Percentiles rank a stretch among this genome's conserved stretches.
phyloP scores from a whole-genome alignment of 2,888 invertebrate genomes.

The Amphipyra berbera region DNA sequence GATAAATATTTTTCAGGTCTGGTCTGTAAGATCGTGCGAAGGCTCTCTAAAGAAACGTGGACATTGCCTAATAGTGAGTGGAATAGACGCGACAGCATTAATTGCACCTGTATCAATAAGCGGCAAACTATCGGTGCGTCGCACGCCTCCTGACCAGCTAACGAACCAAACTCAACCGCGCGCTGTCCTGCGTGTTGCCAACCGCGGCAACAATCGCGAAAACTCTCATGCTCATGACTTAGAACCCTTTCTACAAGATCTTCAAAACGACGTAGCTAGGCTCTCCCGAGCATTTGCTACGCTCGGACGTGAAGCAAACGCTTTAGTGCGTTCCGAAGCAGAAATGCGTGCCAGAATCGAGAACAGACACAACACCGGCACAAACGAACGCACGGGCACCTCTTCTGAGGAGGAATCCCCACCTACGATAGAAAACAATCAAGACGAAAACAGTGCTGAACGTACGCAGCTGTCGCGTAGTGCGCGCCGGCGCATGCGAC shows the following conservation, averaged over 20 bases:
- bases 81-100: conserved; percentile 76
- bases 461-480: conserved; percentile 70
- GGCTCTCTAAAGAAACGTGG: conserved; percentile 83
- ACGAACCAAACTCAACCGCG: conserved; percentile 76
- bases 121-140: conserved; percentile 78
- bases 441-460: conserved; percentile 40
- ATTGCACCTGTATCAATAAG: conserved; percentile 72
- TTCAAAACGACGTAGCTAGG: conserved; percentile 78
- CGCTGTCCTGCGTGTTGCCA: conserved; percentile 82
- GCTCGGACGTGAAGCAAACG: conserved; percentile 76
- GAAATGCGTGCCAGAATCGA: conserved; percentile 71
- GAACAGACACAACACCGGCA: conserved; percentile 48
- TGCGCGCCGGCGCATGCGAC: conserved; percentile 80
- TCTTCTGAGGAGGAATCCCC: conserved; percentile 44
- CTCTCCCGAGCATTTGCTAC: conserved; percentile 80
- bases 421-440: conserved; percentile 45
- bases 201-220: conserved; percentile 69
- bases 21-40: conserved; percentile 85
- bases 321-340: conserved; percentile 72
- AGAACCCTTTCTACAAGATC: conserved; percentile 76
- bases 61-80: conserved; percentile 77
- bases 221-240: conserved; percentile 64
- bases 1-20: conserved; percentile 70
- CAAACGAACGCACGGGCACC: conserved; percentile 39
- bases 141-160: conserved; percentile 74